Conservation (phyloP, 2,113 vertebrate genomes). For the Apistogramma diplotaenia region DNA sequence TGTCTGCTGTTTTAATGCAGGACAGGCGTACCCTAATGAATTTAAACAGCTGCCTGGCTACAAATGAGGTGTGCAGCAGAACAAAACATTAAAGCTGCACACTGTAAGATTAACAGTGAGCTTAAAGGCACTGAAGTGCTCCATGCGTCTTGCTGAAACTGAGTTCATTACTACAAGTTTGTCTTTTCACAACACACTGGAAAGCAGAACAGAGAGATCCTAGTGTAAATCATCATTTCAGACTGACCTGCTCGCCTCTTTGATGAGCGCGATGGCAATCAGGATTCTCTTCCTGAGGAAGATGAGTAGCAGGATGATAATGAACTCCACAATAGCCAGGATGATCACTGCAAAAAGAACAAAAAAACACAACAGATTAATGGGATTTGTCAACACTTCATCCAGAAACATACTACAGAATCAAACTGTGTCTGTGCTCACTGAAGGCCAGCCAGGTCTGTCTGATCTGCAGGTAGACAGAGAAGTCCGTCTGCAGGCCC, state of each 20-base stretch:
- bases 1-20: not conserved
- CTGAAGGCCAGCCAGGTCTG: constrained; percentile 96
- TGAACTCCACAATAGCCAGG: constrained; percentile 83
- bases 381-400: not conserved
- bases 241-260: constrained; percentile 90
- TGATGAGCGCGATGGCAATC: constrained; percentile 92
- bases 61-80: not conserved
- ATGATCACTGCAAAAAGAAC: constrained; percentile 85
- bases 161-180: not conserved
- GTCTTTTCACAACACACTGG: not conserved
- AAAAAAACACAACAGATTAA: not conserved
- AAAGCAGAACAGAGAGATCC: not conserved
- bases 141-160: not conserved
- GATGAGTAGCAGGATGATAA: constrained; percentile 90
- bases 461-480: constrained; percentile 88
- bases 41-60: not conserved
- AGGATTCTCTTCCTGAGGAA: constrained; percentile 93
- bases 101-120: not conserved
- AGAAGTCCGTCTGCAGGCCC: constrained; percentile 91
- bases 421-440: constrained; percentile 61
- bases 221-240: not conserved
- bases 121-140: not conserved
- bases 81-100: not conserved
- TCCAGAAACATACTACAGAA: not conserved
- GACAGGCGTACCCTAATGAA: accelerated